These are phyloP conservation scores for Macquaria australasica DNA, from an alignment of 2,113 vertebrate genomes.

Conservation along the genomic window DNA sequence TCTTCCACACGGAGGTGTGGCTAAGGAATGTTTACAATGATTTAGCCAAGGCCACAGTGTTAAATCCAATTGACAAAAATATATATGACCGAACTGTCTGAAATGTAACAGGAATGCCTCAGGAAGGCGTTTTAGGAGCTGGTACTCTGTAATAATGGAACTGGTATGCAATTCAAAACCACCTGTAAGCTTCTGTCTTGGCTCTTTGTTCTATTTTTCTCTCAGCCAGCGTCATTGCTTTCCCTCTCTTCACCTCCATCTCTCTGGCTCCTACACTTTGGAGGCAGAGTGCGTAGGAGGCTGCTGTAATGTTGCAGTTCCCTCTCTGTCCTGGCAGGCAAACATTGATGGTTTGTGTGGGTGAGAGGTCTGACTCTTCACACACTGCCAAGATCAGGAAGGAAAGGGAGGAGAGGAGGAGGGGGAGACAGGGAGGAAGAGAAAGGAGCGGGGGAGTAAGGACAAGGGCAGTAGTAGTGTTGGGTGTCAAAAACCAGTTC, in stretches of 20 bases:
- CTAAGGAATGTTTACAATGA: not conserved
- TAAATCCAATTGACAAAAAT: not conserved
- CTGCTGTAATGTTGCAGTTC: constrained; percentile 34
- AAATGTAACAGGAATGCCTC: not conserved
- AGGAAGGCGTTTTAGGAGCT: not conserved
- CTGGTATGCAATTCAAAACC: not conserved
- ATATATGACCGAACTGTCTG: not conserved
- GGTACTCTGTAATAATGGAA: not conserved
- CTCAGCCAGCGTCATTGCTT: not conserved
- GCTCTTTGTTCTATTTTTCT: not conserved
- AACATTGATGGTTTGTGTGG: constrained; percentile 54
- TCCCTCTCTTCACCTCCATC: constrained; percentile 14
- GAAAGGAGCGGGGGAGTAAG: not conserved
- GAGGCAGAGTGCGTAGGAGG: constrained; percentile 44
- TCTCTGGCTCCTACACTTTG: constrained; percentile 30
- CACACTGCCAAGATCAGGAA: constrained; percentile 43
- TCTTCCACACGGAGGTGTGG: not conserved
- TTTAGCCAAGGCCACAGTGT: not conserved
- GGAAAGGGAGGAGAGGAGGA: not conserved
- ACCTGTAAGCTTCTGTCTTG: not conserved
- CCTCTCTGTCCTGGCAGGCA: constrained; percentile 44
- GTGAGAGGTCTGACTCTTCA: constrained; percentile 47
- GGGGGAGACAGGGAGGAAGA: not conserved
- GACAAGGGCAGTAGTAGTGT: not conserved
- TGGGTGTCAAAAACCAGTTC: not conserved